A percentile compares a stretch with the other conserved stretches of the same genome.
Evolutionary conservation across 2,797 vertebrate species (phyloP).

Genomic region (Onychomys leucogaster): DNA sequence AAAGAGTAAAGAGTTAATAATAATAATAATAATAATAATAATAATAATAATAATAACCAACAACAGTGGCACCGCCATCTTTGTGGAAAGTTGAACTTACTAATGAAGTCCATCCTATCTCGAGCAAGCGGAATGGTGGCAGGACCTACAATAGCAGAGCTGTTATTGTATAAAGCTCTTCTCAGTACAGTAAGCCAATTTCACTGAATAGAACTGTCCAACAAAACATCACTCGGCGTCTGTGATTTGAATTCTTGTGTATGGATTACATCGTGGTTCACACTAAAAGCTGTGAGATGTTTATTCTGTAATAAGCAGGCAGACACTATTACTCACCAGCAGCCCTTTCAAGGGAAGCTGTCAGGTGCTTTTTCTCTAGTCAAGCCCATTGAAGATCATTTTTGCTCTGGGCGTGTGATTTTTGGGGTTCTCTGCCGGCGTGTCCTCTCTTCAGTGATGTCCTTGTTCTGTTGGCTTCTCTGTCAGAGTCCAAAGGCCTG

Average conservation of each 20-base stretch:
- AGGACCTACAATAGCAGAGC: conserved; percentile 44
- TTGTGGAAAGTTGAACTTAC: background rate
- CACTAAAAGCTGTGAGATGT: conserved; percentile 86
- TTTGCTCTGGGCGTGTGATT: conserved; percentile 95
- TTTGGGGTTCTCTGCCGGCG: conserved; percentile 88
- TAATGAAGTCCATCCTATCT: background rate
- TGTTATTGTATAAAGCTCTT: background rate
- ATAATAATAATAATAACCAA: background rate
- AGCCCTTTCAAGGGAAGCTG: conserved; percentile 87
- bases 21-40: too few relatives aligned
- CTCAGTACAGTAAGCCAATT: conserved; percentile 33
- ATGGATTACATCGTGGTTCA: conserved; percentile 58
- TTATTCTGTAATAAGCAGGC: conserved; percentile 89
- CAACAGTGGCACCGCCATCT: background rate
- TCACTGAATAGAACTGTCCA: background rate
- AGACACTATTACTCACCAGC: conserved; percentile 87
- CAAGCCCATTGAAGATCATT: conserved; percentile 92
- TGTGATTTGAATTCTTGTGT: conserved; percentile 60
- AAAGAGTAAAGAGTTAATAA: background rate
- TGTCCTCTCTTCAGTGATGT: conserved; percentile 83
- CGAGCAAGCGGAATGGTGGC: background rate
- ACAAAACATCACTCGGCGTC: background rate
- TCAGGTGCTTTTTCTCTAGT: conserved; percentile 87
- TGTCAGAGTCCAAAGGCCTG: conserved; percentile 91
- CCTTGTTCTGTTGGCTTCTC: conserved; percentile 93